Conservation (phyloP, 2,888 invertebrate species). For the Cheiracanthium punctorium region DNA sequence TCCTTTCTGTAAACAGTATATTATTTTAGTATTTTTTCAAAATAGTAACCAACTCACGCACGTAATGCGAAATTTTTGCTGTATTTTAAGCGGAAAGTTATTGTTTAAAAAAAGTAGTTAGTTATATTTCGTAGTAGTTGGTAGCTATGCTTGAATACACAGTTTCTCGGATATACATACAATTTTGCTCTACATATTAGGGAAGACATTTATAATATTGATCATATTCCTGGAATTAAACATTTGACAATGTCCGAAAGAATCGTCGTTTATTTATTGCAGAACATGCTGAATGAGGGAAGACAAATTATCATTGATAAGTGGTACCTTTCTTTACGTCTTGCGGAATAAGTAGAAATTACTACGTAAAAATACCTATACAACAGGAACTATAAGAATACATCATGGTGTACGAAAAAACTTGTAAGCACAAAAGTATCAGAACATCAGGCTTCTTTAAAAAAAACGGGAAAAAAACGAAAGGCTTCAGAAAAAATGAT, state of each 20-base stretch:
- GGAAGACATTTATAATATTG: conserved; percentile 6
- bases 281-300: background rate
- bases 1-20: no score
- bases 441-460: background rate
- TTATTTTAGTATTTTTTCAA: no score
- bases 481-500: background rate
- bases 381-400: background rate
- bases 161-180: background rate
- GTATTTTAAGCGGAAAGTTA: no score
- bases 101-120: no score
- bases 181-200: conserved; percentile 4
- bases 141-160: no score
- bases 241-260: background rate
- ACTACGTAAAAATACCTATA: conserved; percentile 6
- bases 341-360: background rate
- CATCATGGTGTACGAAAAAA: background rate
- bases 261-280: background rate
- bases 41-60: no score
- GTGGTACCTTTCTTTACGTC: background rate
- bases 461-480: no score
- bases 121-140: no score
- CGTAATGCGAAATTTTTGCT: no score
- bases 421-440: background rate
- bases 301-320: conserved; percentile 1
- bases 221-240: conserved; percentile 2